Conservation (phyloP, 2,888 invertebrate species). For the Agonopterix subpropinquella region DNA sequence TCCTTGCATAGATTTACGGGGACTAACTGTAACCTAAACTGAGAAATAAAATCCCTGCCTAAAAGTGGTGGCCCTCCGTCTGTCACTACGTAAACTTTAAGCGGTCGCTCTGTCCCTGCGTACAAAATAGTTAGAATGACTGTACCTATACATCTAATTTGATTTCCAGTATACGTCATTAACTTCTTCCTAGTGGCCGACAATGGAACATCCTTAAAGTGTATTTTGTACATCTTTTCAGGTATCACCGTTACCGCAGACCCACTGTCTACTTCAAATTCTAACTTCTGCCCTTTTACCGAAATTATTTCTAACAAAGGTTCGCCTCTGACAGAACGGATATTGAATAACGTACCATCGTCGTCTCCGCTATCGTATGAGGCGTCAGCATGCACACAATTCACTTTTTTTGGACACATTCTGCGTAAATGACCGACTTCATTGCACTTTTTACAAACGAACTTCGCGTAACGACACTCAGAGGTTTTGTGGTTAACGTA, state of each 20-base stretch:
- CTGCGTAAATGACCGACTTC: constrained; percentile 13
- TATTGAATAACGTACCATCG: constrained; percentile 8
- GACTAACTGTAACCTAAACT: constrained; percentile 7
- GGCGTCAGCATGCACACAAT: not conserved
- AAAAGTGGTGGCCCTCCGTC: constrained; percentile 11
- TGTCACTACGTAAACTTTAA: constrained; percentile 8
- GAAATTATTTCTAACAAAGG: constrained; percentile 12
- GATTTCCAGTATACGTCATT: constrained; percentile 7
- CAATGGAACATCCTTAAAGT: constrained; percentile 9
- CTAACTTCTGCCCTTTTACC: constrained; percentile 2
- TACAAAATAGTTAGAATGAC: constrained; percentile 1
- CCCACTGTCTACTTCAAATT: constrained; percentile 7
- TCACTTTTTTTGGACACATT: constrained; percentile 13
- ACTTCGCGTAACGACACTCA: constrained; percentile 16
- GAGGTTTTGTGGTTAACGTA: constrained; percentile 14
- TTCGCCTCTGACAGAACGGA: constrained; percentile 9
- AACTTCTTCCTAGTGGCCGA: constrained; percentile 5
- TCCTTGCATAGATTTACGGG: constrained; percentile 1
- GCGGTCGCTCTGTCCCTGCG: not conserved
- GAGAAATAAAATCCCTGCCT: constrained; percentile 13
- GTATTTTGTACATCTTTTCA: constrained; percentile 1
- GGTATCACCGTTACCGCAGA: constrained; percentile 5
- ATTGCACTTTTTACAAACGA: constrained; percentile 16
- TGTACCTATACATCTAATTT: constrained; percentile 4
- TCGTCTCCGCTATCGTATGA: constrained; percentile 10